phyloP scores from a whole-genome alignment of 1,140 invertebrate genomes.

The Drosophila asahinai region DNA sequence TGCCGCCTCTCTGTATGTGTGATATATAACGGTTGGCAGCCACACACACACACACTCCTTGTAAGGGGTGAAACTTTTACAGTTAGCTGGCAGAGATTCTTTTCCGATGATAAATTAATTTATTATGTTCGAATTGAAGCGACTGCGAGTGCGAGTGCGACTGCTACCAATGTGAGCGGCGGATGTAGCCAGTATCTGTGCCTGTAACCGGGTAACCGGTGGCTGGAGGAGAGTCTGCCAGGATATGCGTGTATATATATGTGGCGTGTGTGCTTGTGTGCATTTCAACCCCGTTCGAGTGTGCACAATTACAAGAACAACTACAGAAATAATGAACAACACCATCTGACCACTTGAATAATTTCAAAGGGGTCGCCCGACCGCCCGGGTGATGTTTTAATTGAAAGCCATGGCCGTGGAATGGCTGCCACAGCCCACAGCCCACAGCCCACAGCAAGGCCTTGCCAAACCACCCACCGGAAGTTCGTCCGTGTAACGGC shows the following conservation, averaged over 20 bases:
- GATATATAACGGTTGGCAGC: slow-evolving; percentile 9
- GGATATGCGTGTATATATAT: slow-evolving; percentile 4
- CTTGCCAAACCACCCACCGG: slow-evolving; percentile 10
- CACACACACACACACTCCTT: background rate
- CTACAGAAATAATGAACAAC: slow-evolving; percentile 80
- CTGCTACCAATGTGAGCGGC: slow-evolving; percentile 47
- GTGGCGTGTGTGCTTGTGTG: slow-evolving; percentile 26
- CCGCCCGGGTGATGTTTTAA: slow-evolving; percentile 72
- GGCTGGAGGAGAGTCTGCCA: slow-evolving; percentile 27
- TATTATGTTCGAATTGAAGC: slow-evolving; percentile 84
- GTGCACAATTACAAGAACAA: slow-evolving; percentile 56
- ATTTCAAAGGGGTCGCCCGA: slow-evolving; percentile 55
- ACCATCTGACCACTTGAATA: slow-evolving; percentile 83
- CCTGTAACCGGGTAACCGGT: slow-evolving; percentile 31
- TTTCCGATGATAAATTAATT: slow-evolving; percentile 84
- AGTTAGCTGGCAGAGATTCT: slow-evolving; percentile 81
- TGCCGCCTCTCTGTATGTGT: background rate
- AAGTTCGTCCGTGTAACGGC: slow-evolving; percentile 18
- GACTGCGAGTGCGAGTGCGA: slow-evolving; percentile 43
- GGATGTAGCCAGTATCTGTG: slow-evolving; percentile 51
- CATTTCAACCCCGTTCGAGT: slow-evolving; percentile 64
- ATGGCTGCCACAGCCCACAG: slow-evolving; percentile 47
- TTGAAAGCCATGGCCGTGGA: slow-evolving; percentile 69
- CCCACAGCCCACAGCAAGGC: background rate
- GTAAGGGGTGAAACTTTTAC: slow-evolving; percentile 78